A percentile compares a stretch with the other conserved stretches of the same genome.
Evolutionary conservation across 2,113 vertebrate genomes (phyloP).

Genomic region (Cardinalis cardinalis): DNA sequence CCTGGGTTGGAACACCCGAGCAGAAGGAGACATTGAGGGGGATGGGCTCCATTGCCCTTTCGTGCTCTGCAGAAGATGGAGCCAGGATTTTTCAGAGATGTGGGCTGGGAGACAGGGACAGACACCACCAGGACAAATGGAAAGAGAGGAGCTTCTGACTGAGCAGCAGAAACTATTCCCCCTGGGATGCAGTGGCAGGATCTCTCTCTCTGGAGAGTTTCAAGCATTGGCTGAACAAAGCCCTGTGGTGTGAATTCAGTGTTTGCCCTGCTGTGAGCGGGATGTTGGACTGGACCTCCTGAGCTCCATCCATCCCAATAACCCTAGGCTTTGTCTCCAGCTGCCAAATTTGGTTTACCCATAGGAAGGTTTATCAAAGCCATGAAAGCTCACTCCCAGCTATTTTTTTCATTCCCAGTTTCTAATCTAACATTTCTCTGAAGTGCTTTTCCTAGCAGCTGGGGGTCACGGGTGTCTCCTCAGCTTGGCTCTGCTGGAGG

Average conservation of each 20-base stretch:
- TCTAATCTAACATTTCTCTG: background rate
- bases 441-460: background rate
- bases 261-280: background rate
- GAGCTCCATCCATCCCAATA: background rate
- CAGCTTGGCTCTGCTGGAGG: background rate
- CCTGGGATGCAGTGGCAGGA: background rate
- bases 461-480: fast-evolving
- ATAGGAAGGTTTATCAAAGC: background rate
- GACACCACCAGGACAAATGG: background rate
- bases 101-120: background rate
- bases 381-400: background rate
- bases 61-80: background rate
- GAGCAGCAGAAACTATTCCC: background rate
- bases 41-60: background rate
- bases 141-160: background rate
- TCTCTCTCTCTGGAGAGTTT: background rate
- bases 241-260: background rate
- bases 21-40: background rate
- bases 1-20: background rate
- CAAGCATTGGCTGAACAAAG: background rate
- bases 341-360: background rate
- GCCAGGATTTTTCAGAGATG: background rate
- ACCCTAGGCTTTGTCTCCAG: background rate
- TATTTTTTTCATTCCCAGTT: background rate
- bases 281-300: background rate